Conservation (phyloP, 2,113 vertebrate species). For the Empidonax traillii region DNA sequence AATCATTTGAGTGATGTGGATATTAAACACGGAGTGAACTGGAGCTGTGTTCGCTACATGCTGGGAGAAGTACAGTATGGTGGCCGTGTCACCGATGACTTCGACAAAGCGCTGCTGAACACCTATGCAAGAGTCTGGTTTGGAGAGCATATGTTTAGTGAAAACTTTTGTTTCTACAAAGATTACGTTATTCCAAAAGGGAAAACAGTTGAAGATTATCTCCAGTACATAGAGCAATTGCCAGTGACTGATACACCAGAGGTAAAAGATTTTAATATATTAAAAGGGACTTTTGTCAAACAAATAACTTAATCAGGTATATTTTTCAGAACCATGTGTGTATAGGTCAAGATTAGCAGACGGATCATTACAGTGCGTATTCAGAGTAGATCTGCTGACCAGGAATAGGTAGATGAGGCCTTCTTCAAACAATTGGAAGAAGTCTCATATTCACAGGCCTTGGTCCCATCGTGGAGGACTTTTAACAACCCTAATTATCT, state of each 20-base stretch:
- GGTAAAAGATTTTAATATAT: slow-evolving; percentile 62
- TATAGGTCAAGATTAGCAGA: background rate
- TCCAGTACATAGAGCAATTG: slow-evolving; percentile 79
- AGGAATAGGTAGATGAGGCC: background rate
- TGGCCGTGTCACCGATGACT: slow-evolving; percentile 82
- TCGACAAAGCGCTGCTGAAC: slow-evolving; percentile 83
- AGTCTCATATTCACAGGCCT: background rate
- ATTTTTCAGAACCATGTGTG: background rate
- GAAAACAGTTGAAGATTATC: slow-evolving; percentile 76
- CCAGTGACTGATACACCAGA: slow-evolving; percentile 80
- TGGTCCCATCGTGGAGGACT: background rate
- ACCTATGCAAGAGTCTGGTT: slow-evolving; percentile 83
- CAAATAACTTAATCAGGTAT: background rate
- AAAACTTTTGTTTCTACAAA: slow-evolving; percentile 81
- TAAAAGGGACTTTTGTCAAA: background rate
- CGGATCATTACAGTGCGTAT: background rate
- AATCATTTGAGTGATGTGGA: slow-evolving; percentile 81
- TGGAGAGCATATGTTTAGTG: slow-evolving; percentile 78
- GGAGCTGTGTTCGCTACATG: slow-evolving; percentile 84
- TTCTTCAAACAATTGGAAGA: background rate
- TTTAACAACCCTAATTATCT: background rate
- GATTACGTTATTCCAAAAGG: slow-evolving; percentile 76
- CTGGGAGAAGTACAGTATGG: slow-evolving; percentile 85
- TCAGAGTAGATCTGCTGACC: background rate
- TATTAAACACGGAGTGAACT: slow-evolving; percentile 76